Percentiles rank a stretch among this genome's conserved stretches.
Conservation (phyloP, 1,140 invertebrate species). For the Calephelis virginiensis region DNA sequence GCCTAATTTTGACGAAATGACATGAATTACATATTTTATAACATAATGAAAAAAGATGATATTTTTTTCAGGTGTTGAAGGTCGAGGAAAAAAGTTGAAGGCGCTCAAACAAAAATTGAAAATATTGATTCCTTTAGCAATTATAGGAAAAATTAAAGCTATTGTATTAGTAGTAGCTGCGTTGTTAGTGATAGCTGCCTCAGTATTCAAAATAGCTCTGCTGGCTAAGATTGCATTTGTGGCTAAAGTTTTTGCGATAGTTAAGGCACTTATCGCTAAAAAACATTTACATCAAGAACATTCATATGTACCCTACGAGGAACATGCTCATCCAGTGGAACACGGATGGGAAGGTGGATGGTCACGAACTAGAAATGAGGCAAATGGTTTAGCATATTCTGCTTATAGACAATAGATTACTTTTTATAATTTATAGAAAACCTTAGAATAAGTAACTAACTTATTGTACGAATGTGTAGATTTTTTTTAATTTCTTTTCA, state of each 20-base stretch:
- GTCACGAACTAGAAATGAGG: constrained; percentile 78
- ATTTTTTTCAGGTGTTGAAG: constrained; percentile 50
- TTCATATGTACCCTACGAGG: constrained; percentile 79
- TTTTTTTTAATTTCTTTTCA: not conserved
- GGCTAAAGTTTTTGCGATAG: constrained; percentile 56
- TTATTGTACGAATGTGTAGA: not conserved
- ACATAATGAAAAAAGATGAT: not conserved
- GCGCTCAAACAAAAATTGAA: constrained; percentile 65
- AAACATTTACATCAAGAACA: constrained; percentile 84
- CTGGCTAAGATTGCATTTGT: constrained; percentile 68
- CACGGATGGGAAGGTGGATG: constrained; percentile 79
- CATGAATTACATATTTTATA: no score
- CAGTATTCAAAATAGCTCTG: constrained; percentile 61
- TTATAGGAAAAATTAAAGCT: constrained; percentile 61
- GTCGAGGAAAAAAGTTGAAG: constrained; percentile 70
- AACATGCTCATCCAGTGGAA: constrained; percentile 65
- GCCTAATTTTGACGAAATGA: no score
- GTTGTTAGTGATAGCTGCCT: constrained; percentile 60
- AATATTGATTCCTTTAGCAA: constrained; percentile 57
- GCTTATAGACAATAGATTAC: constrained; percentile 73
- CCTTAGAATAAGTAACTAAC: not conserved
- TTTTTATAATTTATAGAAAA: not conserved
- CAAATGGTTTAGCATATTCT: constrained; percentile 82
- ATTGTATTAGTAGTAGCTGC: constrained; percentile 47
- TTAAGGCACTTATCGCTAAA: constrained; percentile 80